Evolutionary conservation across 2,113 vertebrate genomes (phyloP).

Genomic region (Apteryx mantelli): DNA sequence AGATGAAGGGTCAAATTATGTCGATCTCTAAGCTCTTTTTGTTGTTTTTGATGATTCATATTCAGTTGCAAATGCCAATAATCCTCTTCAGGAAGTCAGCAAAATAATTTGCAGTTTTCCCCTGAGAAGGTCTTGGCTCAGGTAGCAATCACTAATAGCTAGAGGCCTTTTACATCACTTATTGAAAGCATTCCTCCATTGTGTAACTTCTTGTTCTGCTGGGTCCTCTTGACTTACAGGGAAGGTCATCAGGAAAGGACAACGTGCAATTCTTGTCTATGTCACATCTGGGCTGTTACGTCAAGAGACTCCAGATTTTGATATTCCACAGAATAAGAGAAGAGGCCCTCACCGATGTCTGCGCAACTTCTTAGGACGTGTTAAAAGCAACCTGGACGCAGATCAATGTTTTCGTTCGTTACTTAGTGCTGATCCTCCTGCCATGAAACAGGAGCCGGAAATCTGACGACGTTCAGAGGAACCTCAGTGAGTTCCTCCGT

Average conservation of each 20-base stretch:
- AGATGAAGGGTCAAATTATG: background rate
- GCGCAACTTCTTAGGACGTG: fast-evolving
- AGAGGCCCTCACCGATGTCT: fast-evolving
- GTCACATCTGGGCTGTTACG: background rate
- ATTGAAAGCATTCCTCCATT: fast-evolving
- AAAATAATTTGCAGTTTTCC: background rate
- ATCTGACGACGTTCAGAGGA: background rate
- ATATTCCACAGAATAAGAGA: fast-evolving
- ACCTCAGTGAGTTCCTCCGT: background rate
- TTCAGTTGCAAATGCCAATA: background rate
- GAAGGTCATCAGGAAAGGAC: background rate
- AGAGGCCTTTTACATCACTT: background rate
- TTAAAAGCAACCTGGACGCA: constrained; percentile 12
- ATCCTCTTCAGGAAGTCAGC: background rate
- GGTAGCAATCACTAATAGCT: fast-evolving
- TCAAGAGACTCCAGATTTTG: background rate
- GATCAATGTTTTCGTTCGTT: background rate
- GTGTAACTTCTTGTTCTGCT: background rate
- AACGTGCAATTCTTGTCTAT: background rate
- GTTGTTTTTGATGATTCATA: background rate
- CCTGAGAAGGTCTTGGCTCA: background rate
- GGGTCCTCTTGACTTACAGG: background rate
- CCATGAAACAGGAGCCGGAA: background rate
- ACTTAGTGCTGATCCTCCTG: background rate
- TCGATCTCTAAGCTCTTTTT: background rate